phyloP scores from a whole-genome alignment of 2,797 vertebrate genomes.

The Pogonophryne albipinna region DNA sequence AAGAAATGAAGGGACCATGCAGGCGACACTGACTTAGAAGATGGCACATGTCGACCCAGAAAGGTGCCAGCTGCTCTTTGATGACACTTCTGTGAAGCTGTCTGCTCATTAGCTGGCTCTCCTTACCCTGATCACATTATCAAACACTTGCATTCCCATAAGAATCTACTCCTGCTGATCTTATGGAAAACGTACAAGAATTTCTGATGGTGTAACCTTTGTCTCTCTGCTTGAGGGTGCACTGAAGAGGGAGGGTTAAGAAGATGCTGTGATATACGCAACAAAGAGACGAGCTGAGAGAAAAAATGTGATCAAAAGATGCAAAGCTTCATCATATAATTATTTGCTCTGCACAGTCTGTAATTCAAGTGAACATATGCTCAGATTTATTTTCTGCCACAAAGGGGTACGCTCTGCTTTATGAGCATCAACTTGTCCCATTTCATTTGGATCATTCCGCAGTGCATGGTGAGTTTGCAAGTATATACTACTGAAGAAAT shows the following conservation, averaged over 20 bases:
- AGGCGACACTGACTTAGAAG: constrained; percentile 64
- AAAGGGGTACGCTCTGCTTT: constrained; percentile 58
- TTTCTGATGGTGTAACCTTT: constrained; percentile 72
- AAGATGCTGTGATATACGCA: constrained; percentile 1
- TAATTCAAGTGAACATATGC: constrained; percentile 78
- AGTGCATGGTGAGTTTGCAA: background rate
- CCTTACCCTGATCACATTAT: constrained; percentile 73
- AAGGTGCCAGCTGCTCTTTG: constrained; percentile 81
- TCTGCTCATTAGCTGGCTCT: constrained; percentile 82
- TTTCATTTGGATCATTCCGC: constrained; percentile 62
- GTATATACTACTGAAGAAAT: constrained; percentile 38
- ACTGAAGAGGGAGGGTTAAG: constrained; percentile 19
- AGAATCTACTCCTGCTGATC: constrained; percentile 74
- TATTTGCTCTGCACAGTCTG: constrained; percentile 70
- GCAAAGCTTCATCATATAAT: constrained; percentile 63
- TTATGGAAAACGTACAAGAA: constrained; percentile 71
- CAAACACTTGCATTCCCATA: constrained; percentile 76
- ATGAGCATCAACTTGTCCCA: constrained; percentile 52
- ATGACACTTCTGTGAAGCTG: constrained; percentile 81
- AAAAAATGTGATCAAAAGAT: constrained; percentile 69
- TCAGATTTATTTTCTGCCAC: constrained; percentile 67
- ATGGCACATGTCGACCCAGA: constrained; percentile 76
- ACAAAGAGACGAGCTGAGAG: constrained; percentile 40
- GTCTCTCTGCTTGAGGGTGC: constrained; percentile 43
- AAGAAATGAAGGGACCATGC: constrained; percentile 58